These are phyloP conservation scores for Ellobius talpinus DNA, from an alignment of 2,113 vertebrate genomes.

Conservation along the genomic window DNA sequence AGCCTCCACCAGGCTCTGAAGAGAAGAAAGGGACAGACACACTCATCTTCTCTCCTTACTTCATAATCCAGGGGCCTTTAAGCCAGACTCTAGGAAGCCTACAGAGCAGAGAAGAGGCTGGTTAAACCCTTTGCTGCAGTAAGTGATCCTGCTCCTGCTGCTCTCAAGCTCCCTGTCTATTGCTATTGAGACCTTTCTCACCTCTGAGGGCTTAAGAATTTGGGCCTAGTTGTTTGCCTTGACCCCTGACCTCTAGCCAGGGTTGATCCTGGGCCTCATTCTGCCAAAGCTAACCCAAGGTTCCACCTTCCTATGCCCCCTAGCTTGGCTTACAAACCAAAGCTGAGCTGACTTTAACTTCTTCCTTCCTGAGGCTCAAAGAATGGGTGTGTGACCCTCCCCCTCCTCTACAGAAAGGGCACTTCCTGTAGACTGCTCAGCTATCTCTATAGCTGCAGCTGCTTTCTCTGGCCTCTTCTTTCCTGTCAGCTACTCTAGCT, in stretches of 20 bases:
- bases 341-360: slow-evolving; percentile 72
- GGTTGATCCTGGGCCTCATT: slow-evolving; percentile 70
- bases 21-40: neutral
- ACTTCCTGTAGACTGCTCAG: slow-evolving; percentile 33
- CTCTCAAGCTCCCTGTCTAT: neutral
- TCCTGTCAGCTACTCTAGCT: slow-evolving; percentile 54
- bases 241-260: slow-evolving; percentile 58
- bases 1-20: slow-evolving; percentile 20
- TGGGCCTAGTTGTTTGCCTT: slow-evolving; percentile 60
- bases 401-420: slow-evolving; percentile 61
- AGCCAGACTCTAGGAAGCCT: slow-evolving; percentile 55
- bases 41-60: neutral
- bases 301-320: slow-evolving; percentile 62
- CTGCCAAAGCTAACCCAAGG: slow-evolving; percentile 77
- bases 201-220: slow-evolving; percentile 22
- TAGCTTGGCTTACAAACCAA: slow-evolving; percentile 73
- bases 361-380: slow-evolving; percentile 38
- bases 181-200: slow-evolving; percentile 44
- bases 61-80: slow-evolving; percentile 78
- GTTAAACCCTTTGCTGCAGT: neutral
- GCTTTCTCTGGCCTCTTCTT: slow-evolving; percentile 20
- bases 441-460: slow-evolving; percentile 18
- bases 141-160: neutral
- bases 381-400: slow-evolving; percentile 71
- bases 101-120: neutral